A percentile compares a stretch with the other conserved stretches of the same genome.
phyloP scores from a whole-genome alignment of 2,888 invertebrate species.

The Aphidoletes aphidimyza region DNA sequence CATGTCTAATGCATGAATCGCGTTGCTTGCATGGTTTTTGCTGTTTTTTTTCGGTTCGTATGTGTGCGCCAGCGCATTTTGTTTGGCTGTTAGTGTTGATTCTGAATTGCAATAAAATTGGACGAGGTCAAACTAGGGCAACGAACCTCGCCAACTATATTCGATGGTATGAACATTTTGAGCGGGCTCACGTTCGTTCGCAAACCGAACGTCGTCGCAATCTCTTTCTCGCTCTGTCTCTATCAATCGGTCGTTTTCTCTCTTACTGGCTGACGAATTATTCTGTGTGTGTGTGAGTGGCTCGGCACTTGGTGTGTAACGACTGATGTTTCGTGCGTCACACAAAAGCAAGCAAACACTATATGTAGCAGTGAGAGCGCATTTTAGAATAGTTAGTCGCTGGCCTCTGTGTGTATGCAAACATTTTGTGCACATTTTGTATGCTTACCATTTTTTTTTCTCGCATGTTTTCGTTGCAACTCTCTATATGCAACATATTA shows the following conservation, averaged over 20 bases:
- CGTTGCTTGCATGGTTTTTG: background rate
- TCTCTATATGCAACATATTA: too few species aligned
- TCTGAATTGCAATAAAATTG: constrained; percentile 54
- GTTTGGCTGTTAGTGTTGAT: constrained; percentile 3
- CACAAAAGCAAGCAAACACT: background rate
- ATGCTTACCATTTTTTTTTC: too few species aligned
- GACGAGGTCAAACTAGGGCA: constrained; percentile 58
- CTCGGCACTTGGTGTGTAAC: background rate
- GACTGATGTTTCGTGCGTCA: constrained; percentile 1
- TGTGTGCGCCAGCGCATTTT: constrained; percentile 45
- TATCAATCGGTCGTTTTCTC: too few species aligned
- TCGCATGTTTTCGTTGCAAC: too few species aligned
- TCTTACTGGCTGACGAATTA: background rate
- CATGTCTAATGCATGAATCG: constrained; percentile 45
- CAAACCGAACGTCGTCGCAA: too few species aligned
- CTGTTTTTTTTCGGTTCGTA: background rate
- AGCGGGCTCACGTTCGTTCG: background rate
- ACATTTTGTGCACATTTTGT: too few species aligned
- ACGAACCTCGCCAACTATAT: constrained; percentile 55
- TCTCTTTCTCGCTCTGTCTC: too few species aligned
- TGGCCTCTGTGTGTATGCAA: too few species aligned
- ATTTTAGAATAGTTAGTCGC: background rate
- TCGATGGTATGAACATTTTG: background rate
- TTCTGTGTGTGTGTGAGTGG: too few species aligned
- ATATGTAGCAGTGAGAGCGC: background rate